A percentile compares a stretch with the other conserved stretches of the same genome.
Evolutionary conservation across 2,113 vertebrate species (phyloP).

Genomic region (Mesoclemmys tuberculata): DNA sequence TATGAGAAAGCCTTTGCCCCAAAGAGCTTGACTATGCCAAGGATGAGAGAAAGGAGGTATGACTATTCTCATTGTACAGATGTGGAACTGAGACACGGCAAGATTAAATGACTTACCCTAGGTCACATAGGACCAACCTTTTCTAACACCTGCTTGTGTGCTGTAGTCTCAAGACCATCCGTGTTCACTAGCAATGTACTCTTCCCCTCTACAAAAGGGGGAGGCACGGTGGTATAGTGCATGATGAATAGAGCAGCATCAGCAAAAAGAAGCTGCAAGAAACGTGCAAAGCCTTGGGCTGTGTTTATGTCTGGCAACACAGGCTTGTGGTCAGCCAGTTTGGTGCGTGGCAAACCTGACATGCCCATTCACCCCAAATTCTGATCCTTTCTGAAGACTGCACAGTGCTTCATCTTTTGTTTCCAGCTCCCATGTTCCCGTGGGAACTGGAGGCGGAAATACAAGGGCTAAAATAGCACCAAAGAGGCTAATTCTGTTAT

Average conservation of each 20-base stretch:
- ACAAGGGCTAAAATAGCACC: neutral
- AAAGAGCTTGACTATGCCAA: neutral
- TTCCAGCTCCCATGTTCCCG: neutral
- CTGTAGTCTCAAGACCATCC: neutral
- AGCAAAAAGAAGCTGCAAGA: neutral
- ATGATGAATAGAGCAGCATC: neutral
- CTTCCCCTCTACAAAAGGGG: neutral
- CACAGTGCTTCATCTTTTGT: neutral
- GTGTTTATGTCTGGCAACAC: neutral
- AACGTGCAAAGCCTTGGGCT: neutral
- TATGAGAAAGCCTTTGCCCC: neutral
- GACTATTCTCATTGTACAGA: neutral
- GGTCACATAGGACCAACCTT: neutral
- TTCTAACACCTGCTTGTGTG: neutral
- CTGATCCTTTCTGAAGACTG: neutral
- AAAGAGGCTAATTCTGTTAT: neutral
- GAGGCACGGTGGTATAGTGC: neutral
- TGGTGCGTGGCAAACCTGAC: neutral
- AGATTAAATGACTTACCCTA: neutral
- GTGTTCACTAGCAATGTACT: too few relatives aligned
- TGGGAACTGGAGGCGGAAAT: neutral
- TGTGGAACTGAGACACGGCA: neutral
- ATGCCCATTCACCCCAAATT: neutral
- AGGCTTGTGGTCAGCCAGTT: neutral
- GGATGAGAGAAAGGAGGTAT: neutral